Evolutionary conservation across 1,140 invertebrate genomes (phyloP), one percentile per base, ranked within the genome.

Genomic region (Drosophila orena): DNA sequence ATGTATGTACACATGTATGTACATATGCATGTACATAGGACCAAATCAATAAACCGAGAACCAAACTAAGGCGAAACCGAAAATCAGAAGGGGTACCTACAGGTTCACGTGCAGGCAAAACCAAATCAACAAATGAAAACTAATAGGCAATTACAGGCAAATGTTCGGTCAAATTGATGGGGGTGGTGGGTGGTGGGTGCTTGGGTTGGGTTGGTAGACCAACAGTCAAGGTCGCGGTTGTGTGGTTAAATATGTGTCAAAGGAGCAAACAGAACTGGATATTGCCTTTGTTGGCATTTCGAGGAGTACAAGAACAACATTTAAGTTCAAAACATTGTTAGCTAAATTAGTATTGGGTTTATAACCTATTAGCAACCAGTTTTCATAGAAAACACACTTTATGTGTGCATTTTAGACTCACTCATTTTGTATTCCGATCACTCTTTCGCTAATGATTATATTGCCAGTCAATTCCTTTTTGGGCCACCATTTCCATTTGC

Each of bases 61-160:
- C 54, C 46, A 49, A 58, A 37, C 61, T 1, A n/a, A 38, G 20
- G 14, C 34, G 52, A 66, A 40, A 57, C 22, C 12, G 22, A 53
- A 52, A 66, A 34, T 35, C 62, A 47, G 5, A 8, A 20, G 43
- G 17, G 34, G 3, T 7, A 34, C 47, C 27, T n/a, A 40, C 8
- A 34, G 44, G 40, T 64, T 84, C 80, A 83, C 80, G 80, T 84
- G 80, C 73, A 44, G 68, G 30, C 70, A 52, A 46, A 81, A 62
- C 59, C 61, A 81, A 81, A 74, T 86, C 81, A 85, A 85, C 81
- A 85, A 86, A 88, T 88, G 81, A 71, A 88, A 86, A 83, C 81
- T 86, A 86, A 86, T 86, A 88, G 83, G 69, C 81, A 86, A 88
- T 86, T 86, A 86, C 64, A 80, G 62, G 81, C 76, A 79, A 71